Evolutionary conservation across 2,113 vertebrate species (phyloP).

Genomic region (Malurus alboscapulatus): DNA sequence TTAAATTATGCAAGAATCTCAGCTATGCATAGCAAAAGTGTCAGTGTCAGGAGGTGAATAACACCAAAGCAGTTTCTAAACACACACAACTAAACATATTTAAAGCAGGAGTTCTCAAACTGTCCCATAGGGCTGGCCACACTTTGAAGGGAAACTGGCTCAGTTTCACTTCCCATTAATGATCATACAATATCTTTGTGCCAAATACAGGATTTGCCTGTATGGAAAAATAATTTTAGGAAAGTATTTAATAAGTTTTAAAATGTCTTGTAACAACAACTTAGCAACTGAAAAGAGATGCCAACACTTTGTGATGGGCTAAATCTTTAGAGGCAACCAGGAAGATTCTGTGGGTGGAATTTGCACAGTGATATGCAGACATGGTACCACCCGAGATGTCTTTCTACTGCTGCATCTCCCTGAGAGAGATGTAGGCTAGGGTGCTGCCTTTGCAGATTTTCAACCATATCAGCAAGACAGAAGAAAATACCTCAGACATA

Average conservation of each 20-base stretch:
- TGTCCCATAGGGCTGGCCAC: not conserved
- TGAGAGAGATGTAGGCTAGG: not conserved
- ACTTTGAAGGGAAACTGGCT: not conserved
- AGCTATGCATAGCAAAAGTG: slow-evolving; percentile 31
- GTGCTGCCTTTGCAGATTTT: not conserved
- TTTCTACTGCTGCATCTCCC: not conserved
- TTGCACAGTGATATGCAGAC: not conserved
- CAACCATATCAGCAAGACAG: not conserved
- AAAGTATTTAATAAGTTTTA: slow-evolving; percentile 26
- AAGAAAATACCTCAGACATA: not conserved
- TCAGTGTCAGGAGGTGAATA: slow-evolving; percentile 47
- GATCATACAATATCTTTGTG: not conserved
- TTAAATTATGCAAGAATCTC: slow-evolving; percentile 70
- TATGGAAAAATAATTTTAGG: slow-evolving; percentile 19
- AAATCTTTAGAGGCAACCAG: not conserved
- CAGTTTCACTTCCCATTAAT: not conserved
- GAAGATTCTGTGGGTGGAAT: not conserved
- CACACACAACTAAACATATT: not conserved
- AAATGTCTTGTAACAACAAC: slow-evolving; percentile 10
- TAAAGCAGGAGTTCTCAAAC: not conserved
- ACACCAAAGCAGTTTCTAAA: not conserved
- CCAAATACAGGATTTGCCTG: slow-evolving; percentile 8
- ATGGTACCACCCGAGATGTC: not conserved
- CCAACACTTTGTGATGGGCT: not conserved
- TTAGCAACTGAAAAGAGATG: not conserved